Conservation (phyloP, 2,888 invertebrate genomes). For the Maniola hyperantus region DNA sequence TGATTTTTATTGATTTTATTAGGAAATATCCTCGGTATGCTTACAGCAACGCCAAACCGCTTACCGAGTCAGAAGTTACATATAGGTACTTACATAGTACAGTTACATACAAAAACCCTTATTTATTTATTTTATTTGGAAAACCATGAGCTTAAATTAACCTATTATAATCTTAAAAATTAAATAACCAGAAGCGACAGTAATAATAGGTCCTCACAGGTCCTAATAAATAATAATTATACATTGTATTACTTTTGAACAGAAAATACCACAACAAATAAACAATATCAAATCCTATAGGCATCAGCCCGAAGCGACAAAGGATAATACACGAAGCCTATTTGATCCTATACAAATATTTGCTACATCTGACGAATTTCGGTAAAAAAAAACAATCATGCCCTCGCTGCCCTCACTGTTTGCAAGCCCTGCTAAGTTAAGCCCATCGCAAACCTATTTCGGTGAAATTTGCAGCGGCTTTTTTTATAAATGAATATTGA, state of each 20-base stretch:
- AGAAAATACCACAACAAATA: slow-evolving; percentile 3
- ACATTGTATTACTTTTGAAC: neutral
- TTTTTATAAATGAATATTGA: neutral
- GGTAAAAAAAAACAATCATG: slow-evolving; percentile 34
- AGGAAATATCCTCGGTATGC: too few relatives aligned
- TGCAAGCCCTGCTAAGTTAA: slow-evolving; percentile 22
- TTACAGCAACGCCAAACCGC: too few relatives aligned
- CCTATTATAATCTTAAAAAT: too few relatives aligned
- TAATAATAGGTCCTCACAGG: too few relatives aligned
- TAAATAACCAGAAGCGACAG: too few relatives aligned
- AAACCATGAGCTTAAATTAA: too few relatives aligned
- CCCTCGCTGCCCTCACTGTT: slow-evolving; percentile 18
- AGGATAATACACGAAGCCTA: slow-evolving; percentile 36
- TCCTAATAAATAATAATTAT: too few relatives aligned
- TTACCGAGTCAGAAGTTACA: too few relatives aligned
- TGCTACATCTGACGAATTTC: slow-evolving; percentile 52
- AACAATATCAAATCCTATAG: slow-evolving; percentile 18
- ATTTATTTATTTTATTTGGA: too few relatives aligned
- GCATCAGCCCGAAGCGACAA: slow-evolving; percentile 19
- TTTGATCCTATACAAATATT: slow-evolving; percentile 67
- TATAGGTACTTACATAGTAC: too few relatives aligned
- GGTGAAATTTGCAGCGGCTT: slow-evolving; percentile 5
- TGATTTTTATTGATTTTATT: too few relatives aligned
- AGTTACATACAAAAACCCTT: neutral
- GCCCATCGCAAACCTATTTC: slow-evolving; percentile 19